These are phyloP conservation scores for Campoplex nolae DNA, from an alignment of 2,888 invertebrate genomes.

Conservation along the genomic window DNA sequence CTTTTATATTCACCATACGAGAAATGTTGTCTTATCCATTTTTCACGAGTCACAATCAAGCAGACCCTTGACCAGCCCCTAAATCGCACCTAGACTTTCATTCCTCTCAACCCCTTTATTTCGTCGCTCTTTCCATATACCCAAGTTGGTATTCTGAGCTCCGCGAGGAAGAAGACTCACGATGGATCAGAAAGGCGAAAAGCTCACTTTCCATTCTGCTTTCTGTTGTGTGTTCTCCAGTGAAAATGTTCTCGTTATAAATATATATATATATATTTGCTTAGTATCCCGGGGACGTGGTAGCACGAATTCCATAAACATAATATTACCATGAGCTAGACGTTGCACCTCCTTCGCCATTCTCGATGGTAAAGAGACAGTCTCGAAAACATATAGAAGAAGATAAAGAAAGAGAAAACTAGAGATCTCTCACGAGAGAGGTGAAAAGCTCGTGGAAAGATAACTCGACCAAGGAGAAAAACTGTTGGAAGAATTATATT, in stretches of 20 bases:
- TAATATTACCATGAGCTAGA: constrained; percentile 67
- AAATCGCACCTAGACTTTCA: not conserved
- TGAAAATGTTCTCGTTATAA: constrained; percentile 22
- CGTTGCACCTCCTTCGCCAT: constrained; percentile 47
- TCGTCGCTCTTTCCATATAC: not conserved
- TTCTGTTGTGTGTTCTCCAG: constrained; percentile 20
- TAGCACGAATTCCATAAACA: constrained; percentile 65
- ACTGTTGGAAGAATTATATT: constrained; percentile 58
- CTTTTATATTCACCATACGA: not conserved
- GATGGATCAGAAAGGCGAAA: constrained; percentile 22
- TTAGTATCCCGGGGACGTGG: constrained; percentile 36
- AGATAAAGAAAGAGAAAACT: not conserved
- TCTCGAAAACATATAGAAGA: constrained; percentile 6
- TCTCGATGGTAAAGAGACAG: constrained; percentile 58
- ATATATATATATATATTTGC: constrained; percentile 23
- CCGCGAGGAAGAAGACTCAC: constrained; percentile 2
- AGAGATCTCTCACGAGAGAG: constrained; percentile 37
- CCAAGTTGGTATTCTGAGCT: constrained; percentile 3
- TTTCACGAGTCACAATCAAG: constrained; percentile 27
- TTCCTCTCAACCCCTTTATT: constrained; percentile 13
- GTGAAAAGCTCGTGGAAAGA: constrained; percentile 47
- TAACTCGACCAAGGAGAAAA: constrained; percentile 42
- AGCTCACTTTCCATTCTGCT: constrained; percentile 17
- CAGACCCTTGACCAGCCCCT: constrained; percentile 30
- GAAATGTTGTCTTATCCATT: not conserved